Evolutionary conservation across 2,888 invertebrate species (phyloP), one percentile per base, ranked within the genome.

Genomic region (Lycocerus yunnanus): DNA sequence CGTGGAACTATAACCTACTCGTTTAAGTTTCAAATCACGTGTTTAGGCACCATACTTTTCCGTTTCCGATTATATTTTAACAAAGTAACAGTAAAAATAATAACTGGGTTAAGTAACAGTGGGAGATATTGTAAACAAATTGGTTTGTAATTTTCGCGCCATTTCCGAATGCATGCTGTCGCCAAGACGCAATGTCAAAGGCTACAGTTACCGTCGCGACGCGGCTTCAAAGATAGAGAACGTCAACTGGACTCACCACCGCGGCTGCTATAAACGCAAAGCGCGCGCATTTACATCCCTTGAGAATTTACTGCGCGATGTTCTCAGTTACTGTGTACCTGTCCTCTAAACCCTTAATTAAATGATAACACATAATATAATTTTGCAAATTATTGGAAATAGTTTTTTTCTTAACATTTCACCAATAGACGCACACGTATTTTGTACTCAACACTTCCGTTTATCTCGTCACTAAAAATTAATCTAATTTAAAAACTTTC

Each of bases 251-350:
- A 79, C 77, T 78, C 75, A 78, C 79, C 77, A 79, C 75, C 77
- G 73, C 79, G 75, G 74, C 77, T 74, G 79, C 80, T 83, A 82
- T 81, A 82, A 82, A 82, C 81, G 79, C 80, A 83, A 82, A 83
- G 83, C 84, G 84, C 83, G 84, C 84, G 84, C 84, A 83, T 81
- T 83, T 82, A 80, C 82, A 81, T 83, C 83, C 82, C 84, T 77
- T 71, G 82, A 83, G 84, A 81, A 78, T 80, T 77, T 78, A 80
- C 80, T 79, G 80, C 79, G 82, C 82, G 81, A 81, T 82, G 79
- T 82, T 81, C 82, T 75, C 76, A 81, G 81, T 81, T 81, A 81
- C 78, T 83, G 81, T 80, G 78, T 80, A 79, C 81, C 80, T 80
- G 78, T 80, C 80, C 80, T 78, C 74, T 79, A 79, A 82, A 81